Evolutionary conservation across 2,113 vertebrate genomes (phyloP), one percentile per base, ranked within the genome.

Genomic region (Poeciliopsis retropinna): DNA sequence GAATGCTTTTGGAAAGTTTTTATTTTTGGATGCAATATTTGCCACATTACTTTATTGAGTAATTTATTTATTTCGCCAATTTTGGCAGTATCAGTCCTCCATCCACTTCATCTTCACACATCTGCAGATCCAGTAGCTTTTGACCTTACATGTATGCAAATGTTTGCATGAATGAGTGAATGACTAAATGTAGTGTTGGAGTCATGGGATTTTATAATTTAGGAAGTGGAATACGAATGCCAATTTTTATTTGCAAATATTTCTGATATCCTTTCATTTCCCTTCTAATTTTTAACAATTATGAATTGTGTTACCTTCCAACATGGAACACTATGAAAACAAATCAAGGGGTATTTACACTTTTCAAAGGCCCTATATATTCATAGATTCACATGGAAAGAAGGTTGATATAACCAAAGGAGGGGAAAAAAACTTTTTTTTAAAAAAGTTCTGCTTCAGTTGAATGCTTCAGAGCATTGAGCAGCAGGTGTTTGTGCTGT

Each of bases 401-500:
- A 85, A 73, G 75, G 78, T 87, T 72, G 27, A 2, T 7, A 60
- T 28, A 28, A 64, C 10, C 32, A 54, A 57, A 68, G 37, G 32
- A 39, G 29, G 60, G 78, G 76, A 87, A 75, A 27, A 83, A 70
- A 67, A 61, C 69, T 70, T 57, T 82, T 79, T 37, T 37, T 37
- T 8, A 5, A n/a, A n/a, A n/a, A 57, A 76, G 67, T 37, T 71
- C 63, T 67, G 80, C 60, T 79, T 80, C 54, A 32, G 84, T 81
- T 73, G 74, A 88, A 83, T 73, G 88, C 88, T 80, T 65, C 57
- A 71, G 73, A 87, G 87, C 78, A 71, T 82, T 82, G 84, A 84
- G 88, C 86, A 89, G 92, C 91, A 92, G 92, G 92, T 93, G 92
- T 91, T 90, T 90, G 89, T 78, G 77, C 76, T 82, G 91, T 86